These are phyloP conservation scores for Lepidurus apus DNA, from an alignment of 1,140 invertebrate genomes.

Conservation along the genomic window DNA sequence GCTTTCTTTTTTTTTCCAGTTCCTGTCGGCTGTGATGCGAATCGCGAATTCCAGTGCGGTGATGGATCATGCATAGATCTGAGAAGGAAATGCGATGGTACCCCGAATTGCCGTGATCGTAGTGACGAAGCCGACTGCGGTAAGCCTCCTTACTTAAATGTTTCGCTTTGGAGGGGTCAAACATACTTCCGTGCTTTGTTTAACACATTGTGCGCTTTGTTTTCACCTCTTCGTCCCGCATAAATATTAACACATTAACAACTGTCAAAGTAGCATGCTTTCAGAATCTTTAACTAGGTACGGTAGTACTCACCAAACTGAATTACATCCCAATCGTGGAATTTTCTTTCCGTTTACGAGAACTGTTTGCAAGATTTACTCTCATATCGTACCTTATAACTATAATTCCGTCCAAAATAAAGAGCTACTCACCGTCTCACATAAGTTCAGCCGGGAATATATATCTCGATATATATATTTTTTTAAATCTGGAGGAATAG, in stretches of 20 bases:
- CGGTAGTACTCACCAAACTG: too few relatives aligned
- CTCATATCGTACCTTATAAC: too few relatives aligned
- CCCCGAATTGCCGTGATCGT: not conserved
- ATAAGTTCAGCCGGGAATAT: too few relatives aligned
- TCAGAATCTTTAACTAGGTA: too few relatives aligned
- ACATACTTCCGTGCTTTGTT: too few relatives aligned
- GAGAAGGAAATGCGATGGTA: not conserved
- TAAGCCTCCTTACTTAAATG: not conserved
- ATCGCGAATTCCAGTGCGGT: not conserved
- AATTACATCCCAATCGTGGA: too few relatives aligned
- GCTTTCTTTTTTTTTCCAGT: not conserved
- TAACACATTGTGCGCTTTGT: not conserved
- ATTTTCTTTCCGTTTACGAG: too few relatives aligned
- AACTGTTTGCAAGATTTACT: too few relatives aligned
- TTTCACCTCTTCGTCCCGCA: not conserved
- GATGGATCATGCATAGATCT: not conserved
- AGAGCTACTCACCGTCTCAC: too few relatives aligned
- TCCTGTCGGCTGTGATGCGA: not conserved
- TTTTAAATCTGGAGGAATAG: too few relatives aligned
- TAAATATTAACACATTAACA: not conserved
- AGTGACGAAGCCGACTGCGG: not conserved
- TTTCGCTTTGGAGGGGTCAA: not conserved
- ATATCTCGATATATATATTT: too few relatives aligned
- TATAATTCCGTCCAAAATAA: too few relatives aligned
- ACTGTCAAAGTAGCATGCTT: not conserved